Conservation (phyloP, 2,888 invertebrate species). For the Pilophorus perplexus region DNA sequence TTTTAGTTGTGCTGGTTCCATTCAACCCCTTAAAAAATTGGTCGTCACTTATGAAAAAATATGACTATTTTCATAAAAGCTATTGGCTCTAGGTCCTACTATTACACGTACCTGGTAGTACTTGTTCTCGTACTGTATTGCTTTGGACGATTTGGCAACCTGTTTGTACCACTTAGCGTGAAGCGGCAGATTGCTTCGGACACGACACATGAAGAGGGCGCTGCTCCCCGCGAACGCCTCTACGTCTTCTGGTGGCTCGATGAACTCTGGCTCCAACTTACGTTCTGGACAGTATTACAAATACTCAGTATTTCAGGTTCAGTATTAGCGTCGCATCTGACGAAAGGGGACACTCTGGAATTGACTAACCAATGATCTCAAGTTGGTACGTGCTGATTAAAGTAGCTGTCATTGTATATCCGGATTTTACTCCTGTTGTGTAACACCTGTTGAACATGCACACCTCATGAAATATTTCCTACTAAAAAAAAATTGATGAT, state of each 20-base stretch:
- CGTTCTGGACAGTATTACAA: constrained; percentile 1
- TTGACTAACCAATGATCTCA: constrained; percentile 26
- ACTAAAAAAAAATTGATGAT: too few relatives aligned
- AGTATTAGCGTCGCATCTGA: too few relatives aligned
- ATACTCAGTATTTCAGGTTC: too few relatives aligned
- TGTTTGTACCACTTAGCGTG: constrained; percentile 32
- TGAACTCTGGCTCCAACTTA: constrained; percentile 26
- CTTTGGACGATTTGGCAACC: constrained; percentile 1
- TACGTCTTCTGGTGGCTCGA: constrained; percentile 21
- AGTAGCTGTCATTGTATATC: constrained; percentile 32
- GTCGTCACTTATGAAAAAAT: not conserved
- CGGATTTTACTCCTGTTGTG: constrained; percentile 16
- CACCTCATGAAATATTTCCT: not conserved
- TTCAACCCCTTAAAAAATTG: constrained; percentile 16
- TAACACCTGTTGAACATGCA: constrained; percentile 6
- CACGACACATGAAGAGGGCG: constrained; percentile 11
- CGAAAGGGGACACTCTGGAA: too few relatives aligned
- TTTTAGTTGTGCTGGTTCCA: not conserved
- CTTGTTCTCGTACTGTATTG: constrained; percentile 32
- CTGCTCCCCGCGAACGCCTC: constrained; percentile 25
- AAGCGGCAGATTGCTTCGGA: constrained; percentile 18
- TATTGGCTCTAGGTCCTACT: too few relatives aligned
- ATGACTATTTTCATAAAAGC: not conserved
- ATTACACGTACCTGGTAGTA: constrained; percentile 24
- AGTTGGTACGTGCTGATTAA: constrained; percentile 21